These are phyloP conservation scores for Varanus salvator DNA, from an alignment of 2,113 vertebrate genomes.

Conservation along the genomic window DNA sequence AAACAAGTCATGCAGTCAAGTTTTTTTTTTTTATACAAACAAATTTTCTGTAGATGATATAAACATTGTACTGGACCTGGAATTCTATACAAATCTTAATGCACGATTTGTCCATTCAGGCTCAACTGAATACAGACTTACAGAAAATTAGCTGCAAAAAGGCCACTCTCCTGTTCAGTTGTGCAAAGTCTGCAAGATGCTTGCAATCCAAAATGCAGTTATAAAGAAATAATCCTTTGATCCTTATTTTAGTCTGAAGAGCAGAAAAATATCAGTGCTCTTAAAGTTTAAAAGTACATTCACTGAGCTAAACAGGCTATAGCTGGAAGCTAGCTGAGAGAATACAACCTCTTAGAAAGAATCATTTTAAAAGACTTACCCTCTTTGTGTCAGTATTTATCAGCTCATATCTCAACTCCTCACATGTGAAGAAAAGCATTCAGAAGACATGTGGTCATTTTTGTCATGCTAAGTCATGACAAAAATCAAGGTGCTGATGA, in stretches of 20 bases:
- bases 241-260: slow-evolving; percentile 71
- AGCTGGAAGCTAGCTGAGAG: slow-evolving; percentile 73
- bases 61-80: slow-evolving; percentile 80
- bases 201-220: slow-evolving; percentile 70
- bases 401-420: slow-evolving; percentile 58
- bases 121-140: slow-evolving; percentile 72
- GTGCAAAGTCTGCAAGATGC: slow-evolving; percentile 84
- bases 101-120: slow-evolving; percentile 74
- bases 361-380: slow-evolving; percentile 55
- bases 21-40: slow-evolving; percentile 83
- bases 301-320: slow-evolving; percentile 80
- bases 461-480: slow-evolving; percentile 72
- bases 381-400: slow-evolving; percentile 57
- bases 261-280: slow-evolving; percentile 70
- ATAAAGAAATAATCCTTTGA: slow-evolving; percentile 62
- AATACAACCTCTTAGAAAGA: slow-evolving; percentile 67
- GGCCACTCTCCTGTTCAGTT: slow-evolving; percentile 85
- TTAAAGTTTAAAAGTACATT: slow-evolving; percentile 79
- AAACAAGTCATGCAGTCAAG: slow-evolving; percentile 84
- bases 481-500: slow-evolving; percentile 59
- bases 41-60: slow-evolving; percentile 78
- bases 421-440: slow-evolving; percentile 71
- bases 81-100: slow-evolving; percentile 80
- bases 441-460: slow-evolving; percentile 73
- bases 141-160: slow-evolving; percentile 81